Base-by-base conservation (phyloP, 2,888 invertebrate species). In the Drosophila niveifrons region DNA sequence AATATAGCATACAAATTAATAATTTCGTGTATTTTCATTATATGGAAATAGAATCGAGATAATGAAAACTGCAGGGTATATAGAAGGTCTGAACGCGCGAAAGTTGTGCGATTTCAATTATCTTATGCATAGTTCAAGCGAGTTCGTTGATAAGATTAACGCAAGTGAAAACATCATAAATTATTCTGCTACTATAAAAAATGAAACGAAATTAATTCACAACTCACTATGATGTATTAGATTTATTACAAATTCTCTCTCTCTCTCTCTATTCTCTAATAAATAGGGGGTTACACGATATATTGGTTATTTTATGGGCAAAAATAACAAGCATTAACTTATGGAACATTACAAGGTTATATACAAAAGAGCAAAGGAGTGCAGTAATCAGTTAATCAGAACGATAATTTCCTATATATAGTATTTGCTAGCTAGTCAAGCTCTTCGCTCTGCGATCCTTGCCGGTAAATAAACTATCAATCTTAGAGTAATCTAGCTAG, bases 401-500 rank as follows among this genome's bases (percentile, higher is more conserved):
- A 10, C 17, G 41, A 53, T 28, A 0, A 2, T 11, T 9, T 28
- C 10, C 8, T 31, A 11, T 34, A 34, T 10, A n/a, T 36, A n/a
- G n/a, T 11, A 36, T 36, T 36, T 31, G 31, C 31, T 9, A 31
- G 31, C 9, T 31, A 9, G 31, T 31, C n/a, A 36, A 11, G 6
- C 23, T 23, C 23, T 23, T 23, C 23, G 23, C 1, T 23, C 23
- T 44, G 11, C 11, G 15, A 41, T 41, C 39, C 8, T 2, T n/a
- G 15, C 15, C 8, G 13, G 13, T 13, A 4, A n/a, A 39, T 39
- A 39, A 13, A 13, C 39, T 41, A 15, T 11, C 9, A 18, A 34
- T 31, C 36, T 23, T 7, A 15, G 6, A 23, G 23, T 23, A 8
- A 15, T 11, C 3, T 28, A 3, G 23, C 28, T 81, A 90, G 50